A percentile compares a stretch with the other conserved stretches of the same genome.
Evolutionary conservation across 2,888 invertebrate genomes (phyloP).

Genomic region (Dolomedes plantarius): DNA sequence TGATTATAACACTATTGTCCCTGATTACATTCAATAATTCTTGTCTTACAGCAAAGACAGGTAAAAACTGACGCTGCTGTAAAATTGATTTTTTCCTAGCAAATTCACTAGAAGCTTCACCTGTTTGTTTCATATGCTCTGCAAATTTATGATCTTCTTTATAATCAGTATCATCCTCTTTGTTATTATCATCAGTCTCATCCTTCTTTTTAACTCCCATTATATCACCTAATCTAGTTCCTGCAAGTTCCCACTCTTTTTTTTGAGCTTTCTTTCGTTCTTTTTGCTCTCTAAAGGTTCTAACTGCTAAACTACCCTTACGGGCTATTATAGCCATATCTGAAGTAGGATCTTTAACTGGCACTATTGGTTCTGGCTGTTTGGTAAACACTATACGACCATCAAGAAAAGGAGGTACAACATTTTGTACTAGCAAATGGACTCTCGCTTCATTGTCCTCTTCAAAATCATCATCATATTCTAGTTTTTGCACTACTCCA

Average conservation of each 20-base stretch:
- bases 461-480: conserved; percentile 90
- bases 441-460: conserved; percentile 96
- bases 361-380: conserved; percentile 98
- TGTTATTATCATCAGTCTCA: conserved; percentile 81
- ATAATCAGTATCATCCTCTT: conserved; percentile 86
- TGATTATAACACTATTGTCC: conserved; percentile 95
- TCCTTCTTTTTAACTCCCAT: conserved; percentile 92
- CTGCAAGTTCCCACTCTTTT: conserved; percentile 99
- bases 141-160: conserved; percentile 97
- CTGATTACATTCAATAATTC: conserved; percentile 92
- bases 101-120: conserved; percentile 81
- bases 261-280: conserved; percentile 97
- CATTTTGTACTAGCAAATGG: conserved; percentile 96
- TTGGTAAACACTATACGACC: conserved; percentile 99
- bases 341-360: conserved; percentile 94
- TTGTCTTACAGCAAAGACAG: conserved; percentile 96
- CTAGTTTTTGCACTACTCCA: conserved; percentile 91
- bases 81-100: conserved; percentile 78
- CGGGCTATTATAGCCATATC: conserved; percentile 98
- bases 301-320: conserved; percentile 91
- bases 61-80: conserved; percentile 93
- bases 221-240: conserved; percentile 95
- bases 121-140: conserved; percentile 87
- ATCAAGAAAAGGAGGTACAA: conserved; percentile 98
- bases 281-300: conserved; percentile 94